phyloP scores from a whole-genome alignment of 2,888 invertebrate species.

The Cremastobaeus sp. region DNA sequence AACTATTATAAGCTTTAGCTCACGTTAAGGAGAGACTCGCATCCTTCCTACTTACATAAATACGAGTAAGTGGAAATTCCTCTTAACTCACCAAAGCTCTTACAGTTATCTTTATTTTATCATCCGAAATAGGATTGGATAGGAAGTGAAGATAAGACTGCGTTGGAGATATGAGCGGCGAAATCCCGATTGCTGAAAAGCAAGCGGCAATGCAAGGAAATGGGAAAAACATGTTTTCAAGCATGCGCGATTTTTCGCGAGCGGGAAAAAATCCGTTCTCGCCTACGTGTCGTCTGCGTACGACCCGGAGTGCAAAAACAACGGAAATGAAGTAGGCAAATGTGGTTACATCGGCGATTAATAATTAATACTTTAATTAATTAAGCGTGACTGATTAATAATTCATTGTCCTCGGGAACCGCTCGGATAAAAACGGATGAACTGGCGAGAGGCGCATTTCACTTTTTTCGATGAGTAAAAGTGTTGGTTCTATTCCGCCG shows the following conservation, averaged over 20 bases:
- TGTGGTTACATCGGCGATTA: too few species aligned
- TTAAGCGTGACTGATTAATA: too few species aligned
- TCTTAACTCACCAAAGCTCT: constrained; percentile 33
- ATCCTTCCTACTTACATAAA: constrained; percentile 28
- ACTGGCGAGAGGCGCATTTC: constrained; percentile 20
- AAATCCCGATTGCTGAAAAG: constrained; percentile 16
- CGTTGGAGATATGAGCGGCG: constrained; percentile 23
- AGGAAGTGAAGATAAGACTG: constrained; percentile 37
- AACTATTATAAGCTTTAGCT: constrained; percentile 29
- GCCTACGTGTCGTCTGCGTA: too few species aligned
- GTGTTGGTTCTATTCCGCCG: constrained; percentile 34
- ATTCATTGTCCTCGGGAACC: too few species aligned
- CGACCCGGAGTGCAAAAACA: neutral
- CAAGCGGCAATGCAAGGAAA: constrained; percentile 10
- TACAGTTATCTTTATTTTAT: constrained; percentile 41
- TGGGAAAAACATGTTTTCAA: constrained; percentile 28
- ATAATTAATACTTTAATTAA: too few species aligned
- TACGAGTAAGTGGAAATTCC: constrained; percentile 27
- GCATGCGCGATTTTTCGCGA: neutral
- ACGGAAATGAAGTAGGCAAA: neutral
- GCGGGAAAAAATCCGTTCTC: neutral
- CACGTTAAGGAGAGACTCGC: constrained; percentile 32
- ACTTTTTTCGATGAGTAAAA: constrained; percentile 52
- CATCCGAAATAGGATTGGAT: constrained; percentile 36
- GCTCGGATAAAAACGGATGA: neutral